Evolutionary conservation across 1,140 invertebrate species (phyloP).

Genomic region (Globodera rostochiensis): DNA sequence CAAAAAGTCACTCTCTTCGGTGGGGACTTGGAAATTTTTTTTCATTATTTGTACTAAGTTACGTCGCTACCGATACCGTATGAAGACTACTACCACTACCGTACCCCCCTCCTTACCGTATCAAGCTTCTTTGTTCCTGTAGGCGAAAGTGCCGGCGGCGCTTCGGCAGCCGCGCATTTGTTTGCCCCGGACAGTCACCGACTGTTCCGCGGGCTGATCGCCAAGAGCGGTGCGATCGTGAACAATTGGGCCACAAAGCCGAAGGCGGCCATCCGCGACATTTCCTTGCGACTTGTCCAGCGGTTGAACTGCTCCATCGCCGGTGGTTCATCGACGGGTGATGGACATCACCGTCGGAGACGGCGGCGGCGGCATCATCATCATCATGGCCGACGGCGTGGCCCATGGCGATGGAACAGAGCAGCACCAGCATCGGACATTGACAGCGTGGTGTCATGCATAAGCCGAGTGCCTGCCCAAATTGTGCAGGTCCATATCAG

Average conservation of each 20-base stretch:
- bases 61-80: too few species aligned
- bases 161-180: conserved; percentile 80
- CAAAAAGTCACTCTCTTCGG: conserved; percentile 68
- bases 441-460: conserved; percentile 48
- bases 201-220: conserved; percentile 71
- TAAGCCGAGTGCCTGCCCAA: conserved; percentile 44
- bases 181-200: conserved; percentile 75
- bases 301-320: conserved; percentile 78
- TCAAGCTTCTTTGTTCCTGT: not conserved
- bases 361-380: conserved; percentile 71
- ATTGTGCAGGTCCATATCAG: conserved; percentile 48
- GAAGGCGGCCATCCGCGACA: conserved; percentile 83
- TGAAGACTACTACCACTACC: too few species aligned
- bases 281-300: conserved; percentile 85
- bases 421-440: too few species aligned
- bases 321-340: not conserved
- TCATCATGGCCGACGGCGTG: not conserved
- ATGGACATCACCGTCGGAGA: not conserved
- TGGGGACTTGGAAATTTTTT: conserved; percentile 1
- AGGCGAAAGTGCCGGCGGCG: conserved; percentile 75
- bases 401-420: not conserved
- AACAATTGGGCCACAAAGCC: conserved; percentile 85
- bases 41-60: too few species aligned
- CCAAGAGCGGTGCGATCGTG: conserved; percentile 88
- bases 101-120: too few species aligned